Conservation (phyloP, 2,797 vertebrate species). For the Sebastes flavidus region DNA sequence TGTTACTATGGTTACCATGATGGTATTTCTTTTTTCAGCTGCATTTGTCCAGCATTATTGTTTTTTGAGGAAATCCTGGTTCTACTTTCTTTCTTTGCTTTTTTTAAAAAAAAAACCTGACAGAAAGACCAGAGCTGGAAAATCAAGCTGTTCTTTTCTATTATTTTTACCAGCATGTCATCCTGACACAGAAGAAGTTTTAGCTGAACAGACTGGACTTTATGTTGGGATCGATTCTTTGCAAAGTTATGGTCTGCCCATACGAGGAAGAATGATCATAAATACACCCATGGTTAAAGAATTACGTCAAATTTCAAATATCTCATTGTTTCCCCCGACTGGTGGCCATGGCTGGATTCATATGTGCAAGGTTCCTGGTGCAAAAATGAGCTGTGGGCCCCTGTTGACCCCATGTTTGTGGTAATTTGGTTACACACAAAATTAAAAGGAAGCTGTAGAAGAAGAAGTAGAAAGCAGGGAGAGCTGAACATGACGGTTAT, state of each 20-base stretch:
- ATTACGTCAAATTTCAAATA: background rate
- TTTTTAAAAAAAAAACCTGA: too few species aligned
- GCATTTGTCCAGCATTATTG: background rate
- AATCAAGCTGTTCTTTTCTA: background rate
- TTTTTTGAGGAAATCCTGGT: background rate
- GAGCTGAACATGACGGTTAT: background rate
- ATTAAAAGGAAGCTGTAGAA: background rate
- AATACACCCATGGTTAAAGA: background rate
- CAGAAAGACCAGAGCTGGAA: background rate
- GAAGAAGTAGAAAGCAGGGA: background rate
- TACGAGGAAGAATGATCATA: background rate
- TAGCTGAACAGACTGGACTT: background rate
- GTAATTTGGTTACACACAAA: background rate
- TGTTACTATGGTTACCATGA: slow-evolving; percentile 17
- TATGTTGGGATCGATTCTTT: background rate
- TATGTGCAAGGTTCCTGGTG: background rate
- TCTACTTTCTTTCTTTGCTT: background rate
- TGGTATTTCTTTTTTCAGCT: background rate
- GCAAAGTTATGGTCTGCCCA: background rate
- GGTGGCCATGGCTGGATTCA: background rate
- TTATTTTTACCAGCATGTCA: background rate
- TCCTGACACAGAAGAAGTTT: background rate
- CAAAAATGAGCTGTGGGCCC: background rate
- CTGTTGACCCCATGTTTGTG: background rate
- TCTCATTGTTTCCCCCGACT: background rate